Evolutionary conservation across 2,113 vertebrate genomes (phyloP).

Genomic region (Tor tambroides): DNA sequence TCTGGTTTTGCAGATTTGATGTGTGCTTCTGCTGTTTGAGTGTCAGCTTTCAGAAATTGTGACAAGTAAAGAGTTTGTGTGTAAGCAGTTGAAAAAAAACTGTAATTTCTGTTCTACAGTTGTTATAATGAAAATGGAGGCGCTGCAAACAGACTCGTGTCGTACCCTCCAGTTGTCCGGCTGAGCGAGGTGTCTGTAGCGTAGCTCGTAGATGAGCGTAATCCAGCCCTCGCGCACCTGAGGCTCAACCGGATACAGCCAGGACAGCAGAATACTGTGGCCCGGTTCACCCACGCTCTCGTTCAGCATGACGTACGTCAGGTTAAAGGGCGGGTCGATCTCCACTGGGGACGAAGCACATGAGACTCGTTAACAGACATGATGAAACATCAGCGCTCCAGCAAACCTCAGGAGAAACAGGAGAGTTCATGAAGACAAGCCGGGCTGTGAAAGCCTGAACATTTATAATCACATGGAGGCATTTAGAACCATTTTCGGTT

Average conservation of each 20-base stretch:
- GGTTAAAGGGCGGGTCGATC: slow-evolving; percentile 74
- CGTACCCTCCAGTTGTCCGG: slow-evolving; percentile 59
- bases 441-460: background rate
- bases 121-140: background rate
- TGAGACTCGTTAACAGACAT: background rate
- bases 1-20: too few relatives aligned
- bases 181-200: slow-evolving; percentile 66
- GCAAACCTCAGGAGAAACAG: background rate
- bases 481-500: background rate
- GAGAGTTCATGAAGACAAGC: background rate
- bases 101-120: too few relatives aligned
- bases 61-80: too few relatives aligned
- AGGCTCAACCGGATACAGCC: slow-evolving; percentile 70
- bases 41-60: too few relatives aligned
- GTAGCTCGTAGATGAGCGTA: slow-evolving; percentile 77
- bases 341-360: slow-evolving; percentile 65
- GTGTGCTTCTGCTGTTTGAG: too few relatives aligned
- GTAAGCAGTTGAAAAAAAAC: too few relatives aligned
- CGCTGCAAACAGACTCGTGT: background rate
- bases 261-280: slow-evolving; percentile 65
- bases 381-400: background rate
- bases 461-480: too few relatives aligned
- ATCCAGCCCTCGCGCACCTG: slow-evolving; percentile 77
- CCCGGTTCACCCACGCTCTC: slow-evolving; percentile 64
- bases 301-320: slow-evolving; percentile 66